Percentiles rank a stretch among this genome's conserved stretches.
Evolutionary conservation across 2,113 vertebrate genomes (phyloP).

Genomic region (Stegostoma tigrinum): DNA sequence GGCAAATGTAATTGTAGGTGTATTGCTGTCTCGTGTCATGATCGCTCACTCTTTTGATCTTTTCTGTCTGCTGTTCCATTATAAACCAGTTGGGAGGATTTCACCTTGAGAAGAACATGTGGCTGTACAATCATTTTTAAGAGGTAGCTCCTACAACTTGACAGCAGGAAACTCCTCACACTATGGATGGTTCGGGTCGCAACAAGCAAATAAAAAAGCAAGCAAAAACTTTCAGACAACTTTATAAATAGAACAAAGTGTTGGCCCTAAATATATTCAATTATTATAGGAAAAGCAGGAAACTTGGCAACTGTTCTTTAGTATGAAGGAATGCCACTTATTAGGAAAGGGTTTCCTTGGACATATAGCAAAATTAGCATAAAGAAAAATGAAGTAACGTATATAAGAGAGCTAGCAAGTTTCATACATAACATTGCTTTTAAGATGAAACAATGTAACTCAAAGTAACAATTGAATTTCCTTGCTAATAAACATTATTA

Average conservation of each 20-base stretch:
- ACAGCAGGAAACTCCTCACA: neutral
- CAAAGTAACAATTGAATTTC: no score
- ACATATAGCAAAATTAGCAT: no score
- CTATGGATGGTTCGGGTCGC: neutral
- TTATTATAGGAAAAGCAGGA: neutral
- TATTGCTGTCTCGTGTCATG: neutral
- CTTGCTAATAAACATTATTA: no score
- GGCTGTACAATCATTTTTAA: neutral
- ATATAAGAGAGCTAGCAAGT: no score
- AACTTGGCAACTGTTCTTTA: neutral
- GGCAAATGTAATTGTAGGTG: neutral
- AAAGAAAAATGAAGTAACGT: no score
- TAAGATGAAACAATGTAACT: no score
- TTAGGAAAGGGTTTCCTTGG: no score
- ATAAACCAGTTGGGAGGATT: neutral
- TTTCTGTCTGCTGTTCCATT: neutral
- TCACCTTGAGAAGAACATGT: neutral
- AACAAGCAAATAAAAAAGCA: neutral
- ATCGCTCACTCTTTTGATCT: neutral
- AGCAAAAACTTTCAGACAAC: neutral
- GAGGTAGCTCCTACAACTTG: neutral
- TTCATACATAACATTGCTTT: no score
- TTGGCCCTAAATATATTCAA: neutral
- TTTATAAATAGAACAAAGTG: neutral
- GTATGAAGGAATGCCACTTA: no score